Base-by-base conservation (phyloP, 2,797 vertebrate species). In the Cirrhinus mrigala region DNA sequence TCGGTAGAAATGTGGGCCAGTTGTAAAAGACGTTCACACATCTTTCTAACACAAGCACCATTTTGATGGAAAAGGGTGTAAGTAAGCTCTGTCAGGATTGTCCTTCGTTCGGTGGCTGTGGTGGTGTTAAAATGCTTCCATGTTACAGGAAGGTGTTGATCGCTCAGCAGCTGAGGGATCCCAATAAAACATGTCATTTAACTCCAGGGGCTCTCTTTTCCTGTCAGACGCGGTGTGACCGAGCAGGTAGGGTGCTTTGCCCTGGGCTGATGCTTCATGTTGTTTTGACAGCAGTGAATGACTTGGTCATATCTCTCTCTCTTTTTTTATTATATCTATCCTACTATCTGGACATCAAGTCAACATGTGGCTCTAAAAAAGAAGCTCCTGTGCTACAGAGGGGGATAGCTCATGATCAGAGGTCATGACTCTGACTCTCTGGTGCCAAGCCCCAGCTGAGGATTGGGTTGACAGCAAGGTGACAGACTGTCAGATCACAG, bases 151-250 rank as follows among this genome's bases (percentile, higher is more conserved):
- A 77, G 74, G 22, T 66, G 71, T 74, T 76, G 82, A 83, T 76
- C 80, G 73, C 71, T 50, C 68, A 50, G 78, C 33, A 79, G n/a
- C 82, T 80, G 70, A 85, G 88, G 81, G 88, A 91, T 92, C 79
- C 81, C 82, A 89, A 91, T 86, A 76, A 91, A 86, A 81, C 75
- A 83, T 84, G 82, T 90, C 56, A 69, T 87, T 91, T 91, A 92
- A 87, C 87, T 82, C 82, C 86, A 80, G 64, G 84, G 52, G 54
- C 62, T 76, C 68, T 80, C 84, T 87, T 81, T 40, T 85, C 87
- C 69, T 85, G 82, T 90, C 88, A 73, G 68, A 2, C 14, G 15
- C 4, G 3, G 64, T 70, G 24, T 9, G n/a, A 20, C 40, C 6
- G 40, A 71, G 27, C 75, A 79, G 40, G 20, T 85, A 66, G 66